phyloP scores from a whole-genome alignment of 2,113 vertebrate genomes.

The Hymenochirus boettgeri region DNA sequence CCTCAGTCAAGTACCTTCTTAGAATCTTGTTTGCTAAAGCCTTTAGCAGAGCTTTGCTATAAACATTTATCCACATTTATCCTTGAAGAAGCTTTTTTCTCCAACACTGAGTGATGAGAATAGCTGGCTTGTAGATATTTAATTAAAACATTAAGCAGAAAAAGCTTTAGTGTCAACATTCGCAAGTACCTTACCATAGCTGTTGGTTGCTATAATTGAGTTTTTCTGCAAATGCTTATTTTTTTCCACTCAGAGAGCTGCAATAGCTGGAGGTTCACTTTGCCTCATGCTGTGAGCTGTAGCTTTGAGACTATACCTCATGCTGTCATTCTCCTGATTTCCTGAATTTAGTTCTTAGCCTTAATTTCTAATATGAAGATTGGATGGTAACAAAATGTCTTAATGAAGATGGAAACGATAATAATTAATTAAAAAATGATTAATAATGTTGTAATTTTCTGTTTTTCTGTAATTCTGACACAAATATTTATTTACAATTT shows the following conservation, averaged over 20 bases:
- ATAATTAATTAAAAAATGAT: too few species aligned
- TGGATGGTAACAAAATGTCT: constrained; percentile 60
- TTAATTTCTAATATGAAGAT: constrained; percentile 72
- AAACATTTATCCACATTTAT: constrained; percentile 78
- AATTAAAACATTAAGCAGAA: constrained; percentile 77
- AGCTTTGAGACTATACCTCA: constrained; percentile 66
- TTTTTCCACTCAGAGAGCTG: constrained; percentile 52
- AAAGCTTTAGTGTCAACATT: constrained; percentile 66
- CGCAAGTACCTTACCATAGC: constrained; percentile 58
- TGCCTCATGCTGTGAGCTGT: constrained; percentile 67
- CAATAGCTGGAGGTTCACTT: constrained; percentile 64
- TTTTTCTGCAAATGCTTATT: constrained; percentile 54
- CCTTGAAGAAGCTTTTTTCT: constrained; percentile 59
- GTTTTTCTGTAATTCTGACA: background rate
- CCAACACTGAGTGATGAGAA: constrained; percentile 62
- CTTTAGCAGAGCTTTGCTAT: constrained; percentile 58
- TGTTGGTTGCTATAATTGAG: constrained; percentile 60
- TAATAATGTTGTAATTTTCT: constrained; percentile 45
- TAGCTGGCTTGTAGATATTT: constrained; percentile 70
- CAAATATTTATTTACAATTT: too few species aligned
- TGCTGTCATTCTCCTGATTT: constrained; percentile 63
- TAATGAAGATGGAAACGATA: constrained; percentile 60
- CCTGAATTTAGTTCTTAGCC: constrained; percentile 68
- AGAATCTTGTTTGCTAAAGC: constrained; percentile 64
- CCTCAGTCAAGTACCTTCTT: constrained; percentile 55